These are phyloP conservation scores for Calonectris borealis DNA, from an alignment of 2,113 vertebrate genomes.

Conservation along the genomic window DNA sequence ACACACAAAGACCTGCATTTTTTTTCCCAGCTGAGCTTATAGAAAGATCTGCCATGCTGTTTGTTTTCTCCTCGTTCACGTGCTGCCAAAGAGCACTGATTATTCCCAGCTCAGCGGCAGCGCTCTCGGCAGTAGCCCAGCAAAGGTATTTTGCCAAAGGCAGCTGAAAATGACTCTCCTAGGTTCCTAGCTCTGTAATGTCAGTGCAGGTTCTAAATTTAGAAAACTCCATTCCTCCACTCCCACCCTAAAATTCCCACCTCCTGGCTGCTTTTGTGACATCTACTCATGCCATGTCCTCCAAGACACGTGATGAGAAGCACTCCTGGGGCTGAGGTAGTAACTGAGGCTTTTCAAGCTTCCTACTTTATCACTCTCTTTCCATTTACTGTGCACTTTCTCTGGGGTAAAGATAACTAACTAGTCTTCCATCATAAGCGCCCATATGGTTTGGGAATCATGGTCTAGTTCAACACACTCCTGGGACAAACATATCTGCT, in stretches of 20 bases:
- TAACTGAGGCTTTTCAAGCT: background rate
- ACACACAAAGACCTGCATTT: background rate
- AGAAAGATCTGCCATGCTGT: background rate
- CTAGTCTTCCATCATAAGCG: background rate
- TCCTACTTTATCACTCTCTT: background rate
- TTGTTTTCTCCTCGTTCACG: background rate
- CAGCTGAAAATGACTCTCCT: background rate
- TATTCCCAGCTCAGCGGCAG: background rate
- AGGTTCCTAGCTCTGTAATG: background rate
- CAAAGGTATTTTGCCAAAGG: background rate
- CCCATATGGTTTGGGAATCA: background rate
- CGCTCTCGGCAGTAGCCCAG: background rate
- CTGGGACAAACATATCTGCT: background rate
- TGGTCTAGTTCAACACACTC: background rate
- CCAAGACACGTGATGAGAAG: background rate
- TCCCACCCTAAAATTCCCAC: background rate
- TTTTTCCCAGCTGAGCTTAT: background rate
- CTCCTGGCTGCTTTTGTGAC: background rate
- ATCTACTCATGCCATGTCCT: background rate
- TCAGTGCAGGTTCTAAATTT: background rate
- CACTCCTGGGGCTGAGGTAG: background rate
- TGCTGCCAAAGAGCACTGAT: rapidly evolving
- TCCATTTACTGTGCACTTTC: background rate
- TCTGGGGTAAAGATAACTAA: background rate
- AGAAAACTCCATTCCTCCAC: background rate